phyloP scores from a whole-genome alignment of 2,113 vertebrate species.

The Oryzias woworae region DNA sequence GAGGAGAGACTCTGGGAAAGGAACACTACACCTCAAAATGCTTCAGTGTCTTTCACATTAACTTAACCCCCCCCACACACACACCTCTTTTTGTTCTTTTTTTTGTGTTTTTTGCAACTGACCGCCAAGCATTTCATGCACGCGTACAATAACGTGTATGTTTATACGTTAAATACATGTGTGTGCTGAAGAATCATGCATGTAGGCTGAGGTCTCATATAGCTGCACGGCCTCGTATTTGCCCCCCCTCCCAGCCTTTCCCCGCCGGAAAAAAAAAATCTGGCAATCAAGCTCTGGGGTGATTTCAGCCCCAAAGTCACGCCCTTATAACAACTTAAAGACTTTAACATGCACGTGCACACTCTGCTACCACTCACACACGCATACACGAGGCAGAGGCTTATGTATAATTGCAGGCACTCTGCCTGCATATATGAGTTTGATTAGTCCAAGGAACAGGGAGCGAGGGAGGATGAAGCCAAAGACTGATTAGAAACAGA shows the following conservation, averaged over 20 bases:
- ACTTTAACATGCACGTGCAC: slow-evolving; percentile 30
- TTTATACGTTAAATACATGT: slow-evolving; percentile 24
- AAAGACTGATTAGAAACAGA: slow-evolving; percentile 73
- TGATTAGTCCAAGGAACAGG: slow-evolving; percentile 71
- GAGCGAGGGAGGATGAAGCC: slow-evolving; percentile 69
- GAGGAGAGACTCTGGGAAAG: slow-evolving; percentile 51
- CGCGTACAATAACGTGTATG: slow-evolving; percentile 24
- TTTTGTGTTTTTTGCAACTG: slow-evolving; percentile 12
- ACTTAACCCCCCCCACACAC: slow-evolving; percentile 17
- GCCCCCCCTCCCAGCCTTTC: background rate
- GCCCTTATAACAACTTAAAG: slow-evolving; percentile 42
- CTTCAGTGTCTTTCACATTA: slow-evolving; percentile 52
- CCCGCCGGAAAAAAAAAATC: slow-evolving; percentile 42
- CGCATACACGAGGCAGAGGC: slow-evolving; percentile 48
- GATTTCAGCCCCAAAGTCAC: slow-evolving; percentile 71
- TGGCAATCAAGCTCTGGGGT: slow-evolving; percentile 58
- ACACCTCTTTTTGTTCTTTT: background rate
- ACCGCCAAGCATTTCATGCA: slow-evolving; percentile 31
- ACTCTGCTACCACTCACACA: slow-evolving; percentile 1
- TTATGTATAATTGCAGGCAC: slow-evolving; percentile 75
- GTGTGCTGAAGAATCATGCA: slow-evolving; percentile 64
- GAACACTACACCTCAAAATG: slow-evolving; percentile 59
- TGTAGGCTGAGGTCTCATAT: slow-evolving; percentile 69
- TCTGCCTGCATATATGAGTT: slow-evolving; percentile 76
- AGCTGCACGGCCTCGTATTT: slow-evolving; percentile 62